phyloP scores from a whole-genome alignment of 2,797 vertebrate species.

The Alcedo atthis region DNA sequence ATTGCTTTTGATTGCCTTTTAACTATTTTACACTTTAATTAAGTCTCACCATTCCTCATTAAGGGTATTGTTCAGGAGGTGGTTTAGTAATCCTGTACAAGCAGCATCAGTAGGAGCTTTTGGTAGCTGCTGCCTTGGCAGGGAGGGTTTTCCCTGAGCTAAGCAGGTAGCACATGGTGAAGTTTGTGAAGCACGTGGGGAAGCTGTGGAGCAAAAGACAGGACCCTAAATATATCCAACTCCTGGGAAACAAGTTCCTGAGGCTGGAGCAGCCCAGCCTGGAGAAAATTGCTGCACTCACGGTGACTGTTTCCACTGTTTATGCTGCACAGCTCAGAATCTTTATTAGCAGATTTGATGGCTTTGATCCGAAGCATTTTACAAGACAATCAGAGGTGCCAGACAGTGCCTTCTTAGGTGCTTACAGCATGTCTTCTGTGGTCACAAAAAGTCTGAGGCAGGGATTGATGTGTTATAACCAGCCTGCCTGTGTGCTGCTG shows the following conservation, averaged over 20 bases:
- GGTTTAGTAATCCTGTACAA: conserved; percentile 6
- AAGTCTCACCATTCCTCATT: conserved; percentile 38
- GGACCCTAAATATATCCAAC: not conserved
- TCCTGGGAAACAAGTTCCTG: not conserved
- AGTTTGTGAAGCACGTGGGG: not conserved
- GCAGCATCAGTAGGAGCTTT: conserved; percentile 21
- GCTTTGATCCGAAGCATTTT: not conserved
- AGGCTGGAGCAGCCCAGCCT: not conserved
- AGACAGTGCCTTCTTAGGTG: conserved; percentile 7
- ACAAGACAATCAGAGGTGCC: conserved; percentile 5
- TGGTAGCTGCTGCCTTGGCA: not conserved
- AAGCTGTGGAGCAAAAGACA: not conserved
- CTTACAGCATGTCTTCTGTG: conserved; percentile 24
- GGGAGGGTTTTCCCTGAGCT: not conserved
- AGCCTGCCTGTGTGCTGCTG: not conserved
- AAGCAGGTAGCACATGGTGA: not conserved
- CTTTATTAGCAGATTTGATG: not conserved
- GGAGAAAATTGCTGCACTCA: not conserved
- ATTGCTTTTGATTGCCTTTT: conserved; percentile 56
- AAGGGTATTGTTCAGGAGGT: conserved; percentile 25
- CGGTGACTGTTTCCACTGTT: not conserved
- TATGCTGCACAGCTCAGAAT: not conserved
- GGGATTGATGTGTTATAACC: not conserved
- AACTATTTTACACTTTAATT: conserved; percentile 59
- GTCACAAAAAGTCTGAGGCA: not conserved